Base-by-base conservation (phyloP, 2,113 vertebrate genomes). In the Platichthys stellatus region DNA sequence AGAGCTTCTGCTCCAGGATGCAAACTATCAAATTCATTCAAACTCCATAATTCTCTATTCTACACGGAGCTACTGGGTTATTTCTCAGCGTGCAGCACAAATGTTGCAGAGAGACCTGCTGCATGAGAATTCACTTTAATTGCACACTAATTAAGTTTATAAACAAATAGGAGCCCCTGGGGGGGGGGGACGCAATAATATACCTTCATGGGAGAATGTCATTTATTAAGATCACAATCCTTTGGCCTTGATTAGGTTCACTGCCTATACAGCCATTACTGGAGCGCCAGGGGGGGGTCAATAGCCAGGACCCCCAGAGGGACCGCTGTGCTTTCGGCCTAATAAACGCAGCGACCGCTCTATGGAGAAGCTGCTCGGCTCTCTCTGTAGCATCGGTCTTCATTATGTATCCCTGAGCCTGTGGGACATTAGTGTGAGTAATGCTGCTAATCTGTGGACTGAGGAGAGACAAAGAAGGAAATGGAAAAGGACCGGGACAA, bases 101-200 rank as follows among this genome's bases (percentile, higher is more conserved):
- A 70, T n/a, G 4, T 61, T 87, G 64, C 57, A 81, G 72, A 74
- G 54, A 24, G 56, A 47, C 62, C 71, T 71, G 74, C 76, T 82
- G 72, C 77, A 69, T 81, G 28, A 83, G 59, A 78, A 72, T 64
- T 72, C 53, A n/a, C 78, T 21, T 61, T 87, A 86, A 86, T 86
- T 81, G 77, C 38, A 7, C 71, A 79, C 77, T 91, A 90, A 93
- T 93, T 93, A 89, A 89, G 86, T 81, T 74, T 86, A 92, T 90
- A 92, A 92, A 90, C 85, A 86, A 89, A 91, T 59, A 89, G 56
- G 82, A 80, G 73, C 88, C 89, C 72, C 38, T 28, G 24, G 24
- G 24, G 24, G 28, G 28, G 11, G 66, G 90, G 80, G 90, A 88
- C 71, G 61, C 61, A 53, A 78, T 72, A 80, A 81, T 80, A 76